Evolutionary conservation across 2,113 vertebrate species (phyloP).

Genomic region (Gopherus evgoodei): DNA sequence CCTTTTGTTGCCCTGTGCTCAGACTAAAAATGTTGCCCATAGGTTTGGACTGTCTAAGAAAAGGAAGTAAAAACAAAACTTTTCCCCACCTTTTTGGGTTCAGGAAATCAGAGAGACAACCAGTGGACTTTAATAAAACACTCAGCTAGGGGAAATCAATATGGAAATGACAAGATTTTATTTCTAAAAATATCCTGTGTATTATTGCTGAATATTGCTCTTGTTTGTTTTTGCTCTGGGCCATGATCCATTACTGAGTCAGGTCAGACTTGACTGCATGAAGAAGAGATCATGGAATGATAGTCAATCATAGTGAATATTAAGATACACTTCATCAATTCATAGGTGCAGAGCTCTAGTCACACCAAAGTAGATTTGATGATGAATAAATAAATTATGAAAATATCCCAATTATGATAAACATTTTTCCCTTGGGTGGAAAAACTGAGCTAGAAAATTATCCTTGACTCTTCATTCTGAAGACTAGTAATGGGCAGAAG

Average conservation of each 20-base stretch:
- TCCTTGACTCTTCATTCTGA: conserved; percentile 32
- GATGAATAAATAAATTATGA: conserved; percentile 30
- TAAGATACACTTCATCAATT: fast-evolving
- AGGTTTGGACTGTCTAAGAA: neutral
- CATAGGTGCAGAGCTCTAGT: neutral
- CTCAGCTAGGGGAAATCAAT: neutral
- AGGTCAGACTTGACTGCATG: fast-evolving
- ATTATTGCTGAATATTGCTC: fast-evolving
- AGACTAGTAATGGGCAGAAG: neutral
- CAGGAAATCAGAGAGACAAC: neutral
- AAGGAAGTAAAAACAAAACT: neutral
- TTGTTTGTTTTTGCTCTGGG: too few relatives aligned
- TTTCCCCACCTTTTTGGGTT: neutral
- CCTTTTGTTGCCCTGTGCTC: neutral
- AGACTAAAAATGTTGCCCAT: neutral
- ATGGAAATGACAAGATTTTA: neutral
- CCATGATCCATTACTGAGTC: fast-evolving
- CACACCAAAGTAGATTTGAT: fast-evolving
- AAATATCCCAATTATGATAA: conserved; percentile 33
- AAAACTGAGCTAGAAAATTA: conserved; percentile 59
- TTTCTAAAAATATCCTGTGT: neutral
- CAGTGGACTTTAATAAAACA: neutral
- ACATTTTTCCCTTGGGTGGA: conserved; percentile 13
- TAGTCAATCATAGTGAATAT: fast-evolving
- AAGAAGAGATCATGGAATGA: neutral